Evolutionary conservation across 2,797 vertebrate genomes (phyloP), one percentile per base, ranked within the genome.

Genomic region (Toxotes lorentzi): DNA sequence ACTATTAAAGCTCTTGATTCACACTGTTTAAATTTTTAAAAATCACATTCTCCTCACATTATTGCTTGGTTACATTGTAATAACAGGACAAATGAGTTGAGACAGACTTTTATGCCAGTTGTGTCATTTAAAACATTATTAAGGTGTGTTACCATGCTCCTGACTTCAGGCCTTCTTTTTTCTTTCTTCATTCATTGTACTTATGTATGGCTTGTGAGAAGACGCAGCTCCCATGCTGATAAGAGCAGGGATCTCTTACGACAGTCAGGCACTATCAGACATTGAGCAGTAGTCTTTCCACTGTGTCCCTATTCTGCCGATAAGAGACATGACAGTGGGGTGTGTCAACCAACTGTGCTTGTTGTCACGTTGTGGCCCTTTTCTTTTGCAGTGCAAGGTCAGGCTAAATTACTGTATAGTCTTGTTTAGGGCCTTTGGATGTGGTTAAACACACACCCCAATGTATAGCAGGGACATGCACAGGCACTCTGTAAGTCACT

Each of bases 201-300:
- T 72, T 76, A 51, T 79, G 79, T 72, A 51, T 67, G 76, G 76
- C 71, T 71, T 64, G 63, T 79, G 77, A 79, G 64, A 82, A 79
- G 67, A 81, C 62, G 38, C 64, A 79, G 75, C 91, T 89, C 77
- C 45, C 65, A 34, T 69, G 72, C 87, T 91, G 93, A 95, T 94
- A 93, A 86, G 88, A 73, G 76, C 61, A 11, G 76, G 76, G 84
- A 79, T 86, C 83, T 88, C 82, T 90, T 89, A 69, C 78, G 89
- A 91, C 86, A 91, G 89, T 67, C 23, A 1, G 43, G 71, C 70
- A 77, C 88, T 95, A 95, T 95, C 93, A 88, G 88, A 78, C 82
- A 74, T 57, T 50, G 69, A 90, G 86, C 92, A 91, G 92, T 89
- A 82, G 88, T 87, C 87, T 89, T 91, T 92, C 92, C 92, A 86